Evolutionary conservation across 1,140 invertebrate species (phyloP).

Genomic region (Chlorops oryzae): DNA sequence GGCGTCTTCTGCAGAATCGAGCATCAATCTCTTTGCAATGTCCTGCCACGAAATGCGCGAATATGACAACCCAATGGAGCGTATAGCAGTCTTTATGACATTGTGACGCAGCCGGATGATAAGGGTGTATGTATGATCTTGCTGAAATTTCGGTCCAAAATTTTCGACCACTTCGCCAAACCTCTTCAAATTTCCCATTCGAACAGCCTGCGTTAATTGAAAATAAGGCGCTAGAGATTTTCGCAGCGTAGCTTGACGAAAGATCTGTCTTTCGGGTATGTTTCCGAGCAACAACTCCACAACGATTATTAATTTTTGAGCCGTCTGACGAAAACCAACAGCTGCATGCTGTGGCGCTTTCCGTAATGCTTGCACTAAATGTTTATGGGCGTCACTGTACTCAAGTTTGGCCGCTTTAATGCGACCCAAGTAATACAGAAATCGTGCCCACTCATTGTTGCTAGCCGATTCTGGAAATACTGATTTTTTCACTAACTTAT

Average conservation of each 20-base stretch:
- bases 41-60: slow-evolving; percentile 92
- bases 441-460: slow-evolving; percentile 98
- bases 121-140: slow-evolving; percentile 90
- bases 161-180: slow-evolving; percentile 93
- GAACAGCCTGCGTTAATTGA: slow-evolving; percentile 93
- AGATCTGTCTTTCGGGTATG: slow-evolving; percentile 88
- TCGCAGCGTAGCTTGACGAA: slow-evolving; percentile 79
- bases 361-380: slow-evolving; percentile 86
- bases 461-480: slow-evolving; percentile 94
- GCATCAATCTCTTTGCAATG: slow-evolving; percentile 86
- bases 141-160: slow-evolving; percentile 77
- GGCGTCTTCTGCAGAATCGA: slow-evolving; percentile 94
- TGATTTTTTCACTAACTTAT: slow-evolving; percentile 93
- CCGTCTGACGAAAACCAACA: slow-evolving; percentile 97
- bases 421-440: slow-evolving; percentile 92
- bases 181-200: slow-evolving; percentile 86
- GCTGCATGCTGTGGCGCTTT: slow-evolving; percentile 96
- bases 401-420: slow-evolving; percentile 96
- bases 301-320: slow-evolving; percentile 92
- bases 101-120: slow-evolving; percentile 94
- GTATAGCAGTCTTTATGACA: slow-evolving; percentile 98
- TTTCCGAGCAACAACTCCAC: slow-evolving; percentile 95
- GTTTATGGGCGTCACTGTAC: slow-evolving; percentile 94
- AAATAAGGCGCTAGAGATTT: slow-evolving; percentile 91
- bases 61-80: slow-evolving; percentile 95